Conservation (phyloP, 2,797 vertebrate species). For the Aphelocoma californica region DNA sequence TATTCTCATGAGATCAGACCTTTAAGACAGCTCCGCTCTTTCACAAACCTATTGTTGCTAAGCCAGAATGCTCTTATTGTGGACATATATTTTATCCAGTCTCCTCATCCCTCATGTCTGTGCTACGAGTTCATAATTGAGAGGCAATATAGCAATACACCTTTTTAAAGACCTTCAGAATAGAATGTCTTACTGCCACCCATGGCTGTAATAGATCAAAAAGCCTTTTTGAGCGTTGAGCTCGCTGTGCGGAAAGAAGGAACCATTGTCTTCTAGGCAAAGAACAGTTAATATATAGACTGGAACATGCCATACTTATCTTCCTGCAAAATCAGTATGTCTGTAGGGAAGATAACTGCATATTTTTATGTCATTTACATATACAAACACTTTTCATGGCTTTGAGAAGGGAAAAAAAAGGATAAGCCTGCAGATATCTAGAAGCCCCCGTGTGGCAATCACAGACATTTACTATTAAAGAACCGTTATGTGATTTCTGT, state of each 20-base stretch:
- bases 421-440: not conserved
- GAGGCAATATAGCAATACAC: not conserved
- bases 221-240: not conserved
- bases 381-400: not conserved
- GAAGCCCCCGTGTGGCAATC: not conserved
- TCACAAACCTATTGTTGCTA: not conserved
- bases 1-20: not conserved
- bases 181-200: not conserved
- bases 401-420: not conserved
- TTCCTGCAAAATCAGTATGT: not conserved
- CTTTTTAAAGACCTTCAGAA: not conserved
- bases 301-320: not conserved
- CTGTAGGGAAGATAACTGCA: not conserved
- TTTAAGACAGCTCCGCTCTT: constrained; percentile 16
- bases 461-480: not conserved
- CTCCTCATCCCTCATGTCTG: not conserved
- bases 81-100: not conserved
- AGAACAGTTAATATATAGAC: not conserved
- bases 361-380: not conserved
- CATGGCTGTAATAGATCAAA: not conserved
- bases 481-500: not conserved
- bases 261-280: not conserved
- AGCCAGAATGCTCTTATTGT: not conserved
- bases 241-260: not conserved
- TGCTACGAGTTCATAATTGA: constrained; percentile 21